Conservation (phyloP, 2,888 invertebrate genomes). For the Drosophila anceps region DNA sequence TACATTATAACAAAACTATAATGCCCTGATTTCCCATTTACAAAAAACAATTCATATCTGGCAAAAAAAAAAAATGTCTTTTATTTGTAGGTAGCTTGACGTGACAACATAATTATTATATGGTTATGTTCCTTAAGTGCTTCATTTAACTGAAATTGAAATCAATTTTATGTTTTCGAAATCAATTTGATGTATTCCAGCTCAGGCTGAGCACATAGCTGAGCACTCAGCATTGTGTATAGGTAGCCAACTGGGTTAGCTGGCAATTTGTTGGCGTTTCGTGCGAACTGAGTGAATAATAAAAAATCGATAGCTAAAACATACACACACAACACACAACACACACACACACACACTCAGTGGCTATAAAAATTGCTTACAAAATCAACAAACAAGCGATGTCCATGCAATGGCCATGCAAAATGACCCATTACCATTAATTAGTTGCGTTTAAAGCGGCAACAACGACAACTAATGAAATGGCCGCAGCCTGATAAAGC, state of each 20-base stretch:
- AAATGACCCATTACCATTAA: slow-evolving; percentile 79
- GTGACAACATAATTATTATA: background rate
- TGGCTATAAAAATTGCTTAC: slow-evolving; percentile 64
- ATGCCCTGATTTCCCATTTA: no score
- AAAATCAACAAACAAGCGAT: slow-evolving; percentile 78
- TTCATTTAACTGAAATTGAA: background rate
- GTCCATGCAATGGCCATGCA: slow-evolving; percentile 76
- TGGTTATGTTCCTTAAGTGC: background rate
- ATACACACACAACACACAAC: slow-evolving; percentile 38
- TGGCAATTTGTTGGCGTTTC: slow-evolving; percentile 42
- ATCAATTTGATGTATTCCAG: background rate
- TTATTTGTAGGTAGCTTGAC: no score
- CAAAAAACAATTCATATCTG: no score
- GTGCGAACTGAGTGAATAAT: slow-evolving; percentile 43
- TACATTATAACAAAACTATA: no score
- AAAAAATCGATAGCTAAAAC: slow-evolving; percentile 63
- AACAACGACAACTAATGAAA: slow-evolving; percentile 67
- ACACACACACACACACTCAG: slow-evolving; percentile 33
- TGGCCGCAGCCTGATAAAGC: slow-evolving; percentile 65
- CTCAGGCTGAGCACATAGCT: background rate
- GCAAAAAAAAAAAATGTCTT: no score
- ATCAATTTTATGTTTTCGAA: background rate
- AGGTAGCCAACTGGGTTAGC: slow-evolving; percentile 15
- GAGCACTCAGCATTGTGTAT: background rate
- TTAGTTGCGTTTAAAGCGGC: slow-evolving; percentile 75